A percentile compares a stretch with the other conserved stretches of the same genome.
phyloP scores from a whole-genome alignment of 2,888 invertebrate species.

The Acanthosepion esculentum region DNA sequence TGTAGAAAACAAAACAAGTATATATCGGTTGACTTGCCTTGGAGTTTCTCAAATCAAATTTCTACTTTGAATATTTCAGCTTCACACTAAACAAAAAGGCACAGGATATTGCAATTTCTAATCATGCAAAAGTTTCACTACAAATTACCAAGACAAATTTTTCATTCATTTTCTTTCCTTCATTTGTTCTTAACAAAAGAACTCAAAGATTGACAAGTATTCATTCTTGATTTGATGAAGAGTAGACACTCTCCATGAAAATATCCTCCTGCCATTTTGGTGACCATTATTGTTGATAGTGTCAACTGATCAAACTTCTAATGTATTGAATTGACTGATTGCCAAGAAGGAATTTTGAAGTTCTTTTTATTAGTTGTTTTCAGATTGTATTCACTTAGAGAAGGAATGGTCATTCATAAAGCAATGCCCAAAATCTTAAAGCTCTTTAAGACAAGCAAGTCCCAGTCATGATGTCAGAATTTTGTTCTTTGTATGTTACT shows the following conservation, averaged over 20 bases:
- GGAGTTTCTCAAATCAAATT: background rate
- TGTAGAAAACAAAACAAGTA: background rate
- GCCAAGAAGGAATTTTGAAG: too few species aligned
- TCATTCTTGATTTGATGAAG: background rate
- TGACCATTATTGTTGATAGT: background rate
- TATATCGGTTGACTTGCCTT: background rate
- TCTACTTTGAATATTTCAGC: background rate
- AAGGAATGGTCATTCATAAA: background rate
- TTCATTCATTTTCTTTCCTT: background rate
- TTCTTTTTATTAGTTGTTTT: background rate
- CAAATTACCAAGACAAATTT: background rate
- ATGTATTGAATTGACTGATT: background rate
- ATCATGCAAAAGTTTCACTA: background rate
- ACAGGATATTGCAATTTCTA: background rate
- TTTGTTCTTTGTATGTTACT: background rate
- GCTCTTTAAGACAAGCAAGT: background rate
- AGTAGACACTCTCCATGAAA: background rate
- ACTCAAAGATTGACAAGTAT: background rate
- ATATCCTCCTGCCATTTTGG: background rate
- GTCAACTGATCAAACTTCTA: background rate
- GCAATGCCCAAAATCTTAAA: background rate
- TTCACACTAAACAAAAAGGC: background rate
- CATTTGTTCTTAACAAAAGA: background rate
- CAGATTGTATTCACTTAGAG: background rate
- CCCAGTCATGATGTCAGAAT: background rate